Evolutionary conservation across 2,797 vertebrate genomes (phyloP).

Genomic region (Anguilla marmorata): DNA sequence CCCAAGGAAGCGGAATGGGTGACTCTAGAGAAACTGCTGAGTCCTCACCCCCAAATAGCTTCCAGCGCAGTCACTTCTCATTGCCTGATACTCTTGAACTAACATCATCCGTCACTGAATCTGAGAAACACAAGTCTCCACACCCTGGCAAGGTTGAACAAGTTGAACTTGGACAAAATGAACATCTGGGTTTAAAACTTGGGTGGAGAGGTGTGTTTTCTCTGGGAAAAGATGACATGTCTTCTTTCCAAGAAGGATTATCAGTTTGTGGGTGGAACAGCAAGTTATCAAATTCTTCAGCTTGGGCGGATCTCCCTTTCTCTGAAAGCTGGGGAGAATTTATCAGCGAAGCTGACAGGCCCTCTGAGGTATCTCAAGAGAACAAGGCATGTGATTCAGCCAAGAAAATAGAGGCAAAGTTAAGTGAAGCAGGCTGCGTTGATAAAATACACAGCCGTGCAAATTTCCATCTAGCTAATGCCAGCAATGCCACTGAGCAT

Average conservation of each 20-base stretch:
- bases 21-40: neutral
- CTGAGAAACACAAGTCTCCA: conserved; percentile 15
- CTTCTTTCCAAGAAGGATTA: conserved; percentile 4
- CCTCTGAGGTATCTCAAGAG: conserved; percentile 28
- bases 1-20: conserved; percentile 10
- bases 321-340: conserved; percentile 66
- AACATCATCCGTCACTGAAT: conserved; percentile 1
- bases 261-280: conserved; percentile 19
- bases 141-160: conserved; percentile 24
- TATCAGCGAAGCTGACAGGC: conserved; percentile 47
- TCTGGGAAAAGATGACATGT: neutral
- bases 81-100: conserved; percentile 22
- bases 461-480: neutral
- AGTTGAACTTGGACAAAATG: neutral
- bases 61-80: conserved; percentile 23
- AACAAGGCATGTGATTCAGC: neutral
- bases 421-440: conserved; percentile 9
- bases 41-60: conserved; percentile 9
- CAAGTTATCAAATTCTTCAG: conserved; percentile 35
- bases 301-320: conserved; percentile 61
- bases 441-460: neutral
- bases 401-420: neutral
- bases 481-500: neutral
- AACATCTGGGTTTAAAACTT: neutral
- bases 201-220: neutral